These are phyloP conservation scores for Bergia sp. DNA, from an alignment of 92 coral and sea anemone genomes.

Conservation along the genomic window DNA sequence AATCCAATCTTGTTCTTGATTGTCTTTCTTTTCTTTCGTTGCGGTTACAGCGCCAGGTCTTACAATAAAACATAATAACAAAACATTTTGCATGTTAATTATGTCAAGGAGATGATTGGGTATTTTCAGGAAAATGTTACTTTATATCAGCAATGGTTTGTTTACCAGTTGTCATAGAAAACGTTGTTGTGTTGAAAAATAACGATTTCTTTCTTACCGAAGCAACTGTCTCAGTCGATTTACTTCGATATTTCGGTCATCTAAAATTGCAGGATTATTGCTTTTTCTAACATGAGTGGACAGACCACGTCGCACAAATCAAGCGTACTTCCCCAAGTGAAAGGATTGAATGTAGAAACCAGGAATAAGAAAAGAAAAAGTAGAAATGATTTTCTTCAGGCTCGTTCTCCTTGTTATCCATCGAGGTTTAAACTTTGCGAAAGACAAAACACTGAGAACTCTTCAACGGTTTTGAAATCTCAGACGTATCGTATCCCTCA, in stretches of 20 bases:
- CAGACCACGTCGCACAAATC: background rate
- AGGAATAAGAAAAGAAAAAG: background rate
- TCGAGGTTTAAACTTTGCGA: background rate
- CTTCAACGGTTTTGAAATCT: slow-evolving; percentile 14
- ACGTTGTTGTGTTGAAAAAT: background rate
- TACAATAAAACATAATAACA: background rate
- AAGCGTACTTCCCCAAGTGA: slow-evolving; percentile 1
- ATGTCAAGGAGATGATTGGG: background rate
- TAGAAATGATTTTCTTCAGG: background rate
- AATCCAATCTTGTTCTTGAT: background rate
- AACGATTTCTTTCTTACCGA: background rate
- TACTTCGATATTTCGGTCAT: background rate
- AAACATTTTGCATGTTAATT: background rate
- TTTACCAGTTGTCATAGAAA: slow-evolving; percentile 22
- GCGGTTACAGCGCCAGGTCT: background rate
- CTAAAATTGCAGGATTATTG: no score
- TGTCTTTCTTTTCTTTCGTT: background rate
- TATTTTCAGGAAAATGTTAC: background rate
- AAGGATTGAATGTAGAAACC: background rate
- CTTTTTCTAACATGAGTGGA: background rate
- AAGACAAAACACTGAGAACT: background rate
- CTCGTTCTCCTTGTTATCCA: background rate
- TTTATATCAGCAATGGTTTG: background rate
- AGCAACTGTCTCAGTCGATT: background rate
- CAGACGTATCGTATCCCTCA: slow-evolving; percentile 7